Evolutionary conservation across 1,140 invertebrate species (phyloP), one percentile per base, ranked within the genome.

Genomic region (Holcopasites calliopsidis): DNA sequence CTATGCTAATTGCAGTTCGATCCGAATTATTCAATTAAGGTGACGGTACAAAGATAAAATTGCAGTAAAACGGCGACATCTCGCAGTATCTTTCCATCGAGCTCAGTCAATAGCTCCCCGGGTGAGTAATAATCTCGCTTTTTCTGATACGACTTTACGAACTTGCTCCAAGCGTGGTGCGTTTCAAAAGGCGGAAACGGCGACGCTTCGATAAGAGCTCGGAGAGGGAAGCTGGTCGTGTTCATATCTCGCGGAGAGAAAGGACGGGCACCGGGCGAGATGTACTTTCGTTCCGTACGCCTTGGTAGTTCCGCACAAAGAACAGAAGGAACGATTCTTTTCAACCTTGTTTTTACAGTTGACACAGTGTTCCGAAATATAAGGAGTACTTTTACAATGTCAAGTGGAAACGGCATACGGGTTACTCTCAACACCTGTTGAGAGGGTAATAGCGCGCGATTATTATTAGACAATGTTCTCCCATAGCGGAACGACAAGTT

Each of bases 381-480:
- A 16, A 10, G 1, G 10, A n/a, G 10, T 47, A 40, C 23, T 31
- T 47, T 47, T 28, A 10, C n/a, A 0, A 21, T 7, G 21, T 23
- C 4, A 7, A 23, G 8, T 21, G 38, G 23, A 60, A 60, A 60
- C 11, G 4, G 18, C 2, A 13, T 13, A 33, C 18, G 16, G 5
- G 13, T 44, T 61, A 21, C n/a, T n/a, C 38, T 11, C 10, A 21
- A 47, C 40, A 62, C 60, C 60, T 62, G 60, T 62, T 62, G 60
- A 13, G 1, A 31, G 26, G 6, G 23, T 62, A 28, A 35, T 28
- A 11, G 21, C n/a, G n/a, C n/a, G 11, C n/a, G 11, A 16, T 3
- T 8, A 11, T 18, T 21, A 8, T 13, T 2, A 1, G n/a, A 23
- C 5, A n/a, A n/a, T n/a, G n/a, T n/a, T n/a, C n/a, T n/a, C n/a